Conservation (phyloP, 1,140 invertebrate species). For the Cyphomyrmex costatus region DNA sequence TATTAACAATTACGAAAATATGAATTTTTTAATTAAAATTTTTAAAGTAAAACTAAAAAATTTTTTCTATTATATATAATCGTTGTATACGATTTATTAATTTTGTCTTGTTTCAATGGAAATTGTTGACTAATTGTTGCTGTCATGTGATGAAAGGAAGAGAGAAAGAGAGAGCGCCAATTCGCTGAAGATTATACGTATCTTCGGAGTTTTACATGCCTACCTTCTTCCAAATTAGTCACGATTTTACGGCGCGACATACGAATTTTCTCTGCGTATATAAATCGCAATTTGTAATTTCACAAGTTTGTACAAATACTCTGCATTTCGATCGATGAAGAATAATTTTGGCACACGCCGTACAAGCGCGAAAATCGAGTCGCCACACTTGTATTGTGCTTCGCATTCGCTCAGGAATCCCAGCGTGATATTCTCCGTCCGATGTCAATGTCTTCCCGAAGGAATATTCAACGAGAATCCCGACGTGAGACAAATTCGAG, state of each 20-base stretch:
- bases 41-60: background rate
- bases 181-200: background rate
- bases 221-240: background rate
- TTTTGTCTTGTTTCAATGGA: background rate
- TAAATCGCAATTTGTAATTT: background rate
- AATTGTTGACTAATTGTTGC: background rate
- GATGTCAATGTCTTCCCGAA: background rate
- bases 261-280: background rate
- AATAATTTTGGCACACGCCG: conserved; percentile 32
- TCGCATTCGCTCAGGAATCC: background rate
- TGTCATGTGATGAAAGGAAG: conserved; percentile 21
- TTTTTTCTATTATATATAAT: background rate
- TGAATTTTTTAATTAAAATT: background rate
- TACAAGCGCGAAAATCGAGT: background rate
- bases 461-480: background rate
- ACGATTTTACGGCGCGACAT: conserved; percentile 2
- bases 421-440: background rate
- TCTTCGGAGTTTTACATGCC: background rate
- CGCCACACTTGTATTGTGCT: conserved; percentile 18
- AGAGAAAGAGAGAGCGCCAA: background rate
- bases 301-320: conserved; percentile 10
- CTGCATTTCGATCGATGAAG: background rate
- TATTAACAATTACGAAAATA: background rate
- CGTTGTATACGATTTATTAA: background rate
- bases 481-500: conserved; percentile 36